Conservation (phyloP, 2,888 invertebrate species). For the Arrhopalites spinosus region DNA sequence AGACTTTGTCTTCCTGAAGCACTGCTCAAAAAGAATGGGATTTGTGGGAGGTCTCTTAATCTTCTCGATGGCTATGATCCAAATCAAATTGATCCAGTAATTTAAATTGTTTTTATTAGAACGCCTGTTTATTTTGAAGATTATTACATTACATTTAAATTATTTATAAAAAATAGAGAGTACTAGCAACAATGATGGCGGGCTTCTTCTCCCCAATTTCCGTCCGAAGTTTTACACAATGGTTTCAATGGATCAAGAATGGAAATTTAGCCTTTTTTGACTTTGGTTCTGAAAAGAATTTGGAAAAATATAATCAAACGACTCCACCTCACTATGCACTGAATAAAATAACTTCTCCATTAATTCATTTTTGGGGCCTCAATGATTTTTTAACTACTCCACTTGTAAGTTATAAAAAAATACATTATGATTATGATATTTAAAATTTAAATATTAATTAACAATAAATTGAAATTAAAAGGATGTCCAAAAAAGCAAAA, state of each 20-base stretch:
- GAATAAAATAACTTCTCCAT: constrained; percentile 6
- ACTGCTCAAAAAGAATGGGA: constrained; percentile 1
- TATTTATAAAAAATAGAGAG: constrained; percentile 8
- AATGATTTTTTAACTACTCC: constrained; percentile 24
- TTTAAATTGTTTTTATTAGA: too few relatives aligned
- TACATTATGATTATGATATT: neutral
- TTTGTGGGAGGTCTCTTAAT: constrained; percentile 20
- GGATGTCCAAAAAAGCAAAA: neutral
- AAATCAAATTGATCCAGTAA: constrained; percentile 31
- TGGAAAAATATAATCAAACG: neutral
- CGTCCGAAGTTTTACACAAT: constrained; percentile 25
- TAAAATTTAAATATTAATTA: neutral
- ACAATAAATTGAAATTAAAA: neutral
- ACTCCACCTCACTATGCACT: constrained; percentile 17
- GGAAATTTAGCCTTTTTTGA: constrained; percentile 19
- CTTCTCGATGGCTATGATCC: constrained; percentile 34
- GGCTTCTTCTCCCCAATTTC: constrained; percentile 30
- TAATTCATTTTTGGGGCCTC: constrained; percentile 18
- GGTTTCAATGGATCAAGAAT: constrained; percentile 20
- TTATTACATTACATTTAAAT: too few relatives aligned
- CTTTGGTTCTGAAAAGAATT: constrained; percentile 11
- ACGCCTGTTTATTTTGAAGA: neutral
- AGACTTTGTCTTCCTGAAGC: constrained; percentile 32
- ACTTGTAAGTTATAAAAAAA: neutral
- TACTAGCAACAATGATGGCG: constrained; percentile 21